Base-by-base conservation (phyloP, 2,888 invertebrate genomes). In the Eupeodes latifasciatus region DNA sequence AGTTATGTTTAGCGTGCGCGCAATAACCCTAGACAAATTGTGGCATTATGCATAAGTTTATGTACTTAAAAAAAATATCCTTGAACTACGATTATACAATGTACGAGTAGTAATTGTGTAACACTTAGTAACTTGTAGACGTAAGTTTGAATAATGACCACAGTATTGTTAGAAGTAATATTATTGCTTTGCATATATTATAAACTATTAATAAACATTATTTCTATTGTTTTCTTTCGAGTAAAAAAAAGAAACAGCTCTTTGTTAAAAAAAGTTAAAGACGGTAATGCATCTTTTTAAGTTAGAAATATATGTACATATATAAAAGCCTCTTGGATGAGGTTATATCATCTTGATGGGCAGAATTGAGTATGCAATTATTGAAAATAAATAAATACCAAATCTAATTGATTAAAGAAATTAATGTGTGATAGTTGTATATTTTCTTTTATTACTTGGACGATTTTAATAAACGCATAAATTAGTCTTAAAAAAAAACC, bases 11-110 rank as follows among this genome's bases (percentile, higher is more conserved):
- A 61, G 49, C 19, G 57, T 51, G 49, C 72, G 47, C 57, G 40
- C 47, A 16, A 77, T 85, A 67, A 61, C 72, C 72, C 61, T 74
- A 74, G 81, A 78, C 82, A 82, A 81, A 85, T 79, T 81, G 74
- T 78, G 81, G 69, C 62, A 81, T 62, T 85, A 66, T 81, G 53
- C 55, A 75, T 51, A 9, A 16, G 19, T 5, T 40, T 40, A 40
- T 9, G 40, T 40, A 40, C 40, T 7, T 40, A 40, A 40, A 40
- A 36, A 40, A 40, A 40, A 40, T 59, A 82, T 82, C 81, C 81
- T 86, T 82, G 78, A 79, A 72, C 66, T 67, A 51, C 67, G 67
- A 67, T 67, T 67, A 67, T 67, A 53, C 53, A 36, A 85, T 64
- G 14, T 75, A 64, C 51, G 64, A 51, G 59, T 77, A 72, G 59